A percentile compares a stretch with the other conserved stretches of the same genome.
Conservation (phyloP, 2,888 invertebrate genomes). For the Lissonota sp. region DNA sequence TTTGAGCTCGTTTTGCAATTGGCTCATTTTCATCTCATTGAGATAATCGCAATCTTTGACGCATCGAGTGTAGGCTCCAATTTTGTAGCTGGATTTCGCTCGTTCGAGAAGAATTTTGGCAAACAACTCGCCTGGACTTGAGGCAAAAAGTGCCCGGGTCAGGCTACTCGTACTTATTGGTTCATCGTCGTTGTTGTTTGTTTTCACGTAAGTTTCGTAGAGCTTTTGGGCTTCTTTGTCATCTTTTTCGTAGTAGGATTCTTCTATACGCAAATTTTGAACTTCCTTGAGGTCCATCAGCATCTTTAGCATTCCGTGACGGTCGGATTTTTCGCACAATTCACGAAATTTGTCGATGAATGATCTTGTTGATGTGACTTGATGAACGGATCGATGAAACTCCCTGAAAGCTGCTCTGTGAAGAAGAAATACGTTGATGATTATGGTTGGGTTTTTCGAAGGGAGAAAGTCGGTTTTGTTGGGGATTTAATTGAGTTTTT, state of each 20-base stretch:
- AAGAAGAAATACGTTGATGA: slow-evolving; percentile 9
- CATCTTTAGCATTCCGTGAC: slow-evolving; percentile 74
- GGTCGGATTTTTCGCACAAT: slow-evolving; percentile 60
- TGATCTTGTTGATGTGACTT: slow-evolving; percentile 57
- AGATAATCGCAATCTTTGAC: slow-evolving; percentile 74
- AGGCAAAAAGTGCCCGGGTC: slow-evolving; percentile 75
- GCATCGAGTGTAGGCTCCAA: slow-evolving; percentile 70
- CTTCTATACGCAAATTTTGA: slow-evolving; percentile 63
- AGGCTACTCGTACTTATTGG: slow-evolving; percentile 66
- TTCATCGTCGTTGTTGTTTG: slow-evolving; percentile 24
- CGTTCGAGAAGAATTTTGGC: slow-evolving; percentile 72
- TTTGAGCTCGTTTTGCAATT: slow-evolving; percentile 55
- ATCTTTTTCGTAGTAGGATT: slow-evolving; percentile 73
- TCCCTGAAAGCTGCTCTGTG: slow-evolving; percentile 60
- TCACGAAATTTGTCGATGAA: slow-evolving; percentile 50
- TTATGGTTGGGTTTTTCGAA: not conserved
- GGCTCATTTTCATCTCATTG: no score
- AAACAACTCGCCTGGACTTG: slow-evolving; percentile 67
- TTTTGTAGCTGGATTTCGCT: slow-evolving; percentile 69
- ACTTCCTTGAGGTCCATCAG: slow-evolving; percentile 70
- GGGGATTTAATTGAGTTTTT: no score
- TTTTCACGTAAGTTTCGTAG: slow-evolving; percentile 58
- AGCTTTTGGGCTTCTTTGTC: slow-evolving; percentile 69
- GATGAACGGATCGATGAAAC: slow-evolving; percentile 68
- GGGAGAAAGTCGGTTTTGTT: not conserved